phyloP scores from a whole-genome alignment of 1,140 invertebrate species.

The Neotoxoptera formosana region DNA sequence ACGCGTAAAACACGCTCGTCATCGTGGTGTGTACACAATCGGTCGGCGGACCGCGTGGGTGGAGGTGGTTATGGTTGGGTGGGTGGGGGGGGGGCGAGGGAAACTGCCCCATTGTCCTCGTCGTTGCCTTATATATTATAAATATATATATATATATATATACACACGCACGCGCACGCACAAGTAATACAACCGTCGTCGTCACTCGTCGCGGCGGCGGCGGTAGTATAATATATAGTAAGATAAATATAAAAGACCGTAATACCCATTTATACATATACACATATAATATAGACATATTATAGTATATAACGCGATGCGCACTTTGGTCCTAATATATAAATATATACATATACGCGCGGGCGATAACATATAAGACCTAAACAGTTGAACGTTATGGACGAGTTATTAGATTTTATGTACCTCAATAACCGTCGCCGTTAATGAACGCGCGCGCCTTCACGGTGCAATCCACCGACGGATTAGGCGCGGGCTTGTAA shows the following conservation, averaged over 20 bases:
- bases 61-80: no score
- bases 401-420: neutral
- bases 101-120: neutral
- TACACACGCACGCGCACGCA: no score
- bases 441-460: neutral
- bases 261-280: no score
- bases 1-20: neutral
- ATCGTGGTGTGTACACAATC: neutral
- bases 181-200: neutral
- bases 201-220: neutral
- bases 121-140: neutral
- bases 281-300: no score
- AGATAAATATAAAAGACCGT: neutral
- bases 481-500: neutral
- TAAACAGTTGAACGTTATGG: neutral
- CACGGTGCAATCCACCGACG: no score
- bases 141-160: no score
- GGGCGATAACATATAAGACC: neutral
- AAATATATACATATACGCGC: no score
- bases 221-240: no score
- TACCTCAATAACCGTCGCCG: neutral
- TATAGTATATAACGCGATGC: neutral
- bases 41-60: neutral
- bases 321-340: neutral
- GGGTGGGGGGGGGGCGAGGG: neutral